Evolutionary conservation across 2,113 vertebrate genomes (phyloP).

Genomic region (Ptilonorhynchus violaceus): DNA sequence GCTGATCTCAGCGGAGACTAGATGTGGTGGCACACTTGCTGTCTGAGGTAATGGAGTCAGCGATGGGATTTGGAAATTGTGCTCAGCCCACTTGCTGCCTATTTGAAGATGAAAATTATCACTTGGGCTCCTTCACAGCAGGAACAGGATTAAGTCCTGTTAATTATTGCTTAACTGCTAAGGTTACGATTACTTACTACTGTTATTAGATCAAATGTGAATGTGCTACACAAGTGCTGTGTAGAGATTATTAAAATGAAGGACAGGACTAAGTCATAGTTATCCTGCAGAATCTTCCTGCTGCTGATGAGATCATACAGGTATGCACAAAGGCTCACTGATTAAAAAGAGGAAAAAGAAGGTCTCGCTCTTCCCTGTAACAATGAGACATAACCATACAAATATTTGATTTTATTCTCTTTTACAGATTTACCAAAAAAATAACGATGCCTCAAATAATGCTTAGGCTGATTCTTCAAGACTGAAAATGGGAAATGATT

Average conservation of each 20-base stretch:
- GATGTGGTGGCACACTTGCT: background rate
- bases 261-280: background rate
- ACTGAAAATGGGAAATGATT: background rate
- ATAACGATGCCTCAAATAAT: background rate
- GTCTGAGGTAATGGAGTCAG: background rate
- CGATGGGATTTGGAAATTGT: rapidly evolving
- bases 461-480: background rate
- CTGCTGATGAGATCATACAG: background rate
- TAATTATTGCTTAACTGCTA: background rate
- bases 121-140: background rate
- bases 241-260: background rate
- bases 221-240: background rate
- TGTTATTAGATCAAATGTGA: background rate
- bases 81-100: background rate
- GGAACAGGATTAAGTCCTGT: background rate
- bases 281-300: background rate
- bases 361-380: background rate
- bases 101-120: background rate
- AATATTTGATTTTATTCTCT: background rate
- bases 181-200: background rate
- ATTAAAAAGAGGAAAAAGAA: background rate
- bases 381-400: background rate
- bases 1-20: background rate
- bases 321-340: background rate
- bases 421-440: background rate